Percentiles rank a stretch among this genome's conserved stretches.
Conservation (phyloP, 2,113 vertebrate species). For the Cinclus mexicanus region DNA sequence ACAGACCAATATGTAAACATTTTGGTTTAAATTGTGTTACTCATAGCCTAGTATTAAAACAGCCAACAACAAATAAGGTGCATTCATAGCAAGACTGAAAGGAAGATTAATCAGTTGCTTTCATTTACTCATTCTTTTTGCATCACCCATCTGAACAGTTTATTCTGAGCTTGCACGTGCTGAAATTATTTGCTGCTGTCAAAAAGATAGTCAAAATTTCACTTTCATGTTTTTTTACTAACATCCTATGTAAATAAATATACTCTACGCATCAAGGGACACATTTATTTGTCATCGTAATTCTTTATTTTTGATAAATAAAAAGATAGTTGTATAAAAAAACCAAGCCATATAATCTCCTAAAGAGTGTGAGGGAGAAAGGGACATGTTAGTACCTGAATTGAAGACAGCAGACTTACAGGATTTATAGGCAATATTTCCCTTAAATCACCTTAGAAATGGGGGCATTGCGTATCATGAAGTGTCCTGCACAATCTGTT, state of each 20-base stretch:
- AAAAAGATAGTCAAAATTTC: not conserved
- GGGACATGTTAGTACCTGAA: not conserved
- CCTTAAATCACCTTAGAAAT: not conserved
- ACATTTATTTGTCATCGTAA: not conserved
- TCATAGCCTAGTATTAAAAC: not conserved
- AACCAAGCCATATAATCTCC: rapidly evolving
- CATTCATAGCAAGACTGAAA: not conserved
- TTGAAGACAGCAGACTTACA: not conserved
- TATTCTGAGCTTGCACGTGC: not conserved
- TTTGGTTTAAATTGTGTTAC: not conserved
- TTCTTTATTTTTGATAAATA: not conserved
- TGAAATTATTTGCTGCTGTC: not conserved
- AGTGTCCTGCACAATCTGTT: not conserved
- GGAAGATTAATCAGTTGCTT: not conserved
- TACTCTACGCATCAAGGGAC: not conserved
- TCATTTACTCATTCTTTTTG: not conserved
- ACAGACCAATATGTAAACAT: not conserved
- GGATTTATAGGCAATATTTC: not conserved
- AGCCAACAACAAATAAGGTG: not conserved
- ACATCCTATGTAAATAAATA: not conserved
- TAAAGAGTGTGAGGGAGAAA: not conserved
- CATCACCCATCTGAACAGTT: not conserved
- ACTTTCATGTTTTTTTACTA: not conserved
- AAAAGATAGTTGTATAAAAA: not conserved
- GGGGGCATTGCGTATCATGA: not conserved